Evolutionary conservation across 1,140 invertebrate species (phyloP), one percentile per base, ranked within the genome.

Genomic region (Saccostrea glomerata): DNA sequence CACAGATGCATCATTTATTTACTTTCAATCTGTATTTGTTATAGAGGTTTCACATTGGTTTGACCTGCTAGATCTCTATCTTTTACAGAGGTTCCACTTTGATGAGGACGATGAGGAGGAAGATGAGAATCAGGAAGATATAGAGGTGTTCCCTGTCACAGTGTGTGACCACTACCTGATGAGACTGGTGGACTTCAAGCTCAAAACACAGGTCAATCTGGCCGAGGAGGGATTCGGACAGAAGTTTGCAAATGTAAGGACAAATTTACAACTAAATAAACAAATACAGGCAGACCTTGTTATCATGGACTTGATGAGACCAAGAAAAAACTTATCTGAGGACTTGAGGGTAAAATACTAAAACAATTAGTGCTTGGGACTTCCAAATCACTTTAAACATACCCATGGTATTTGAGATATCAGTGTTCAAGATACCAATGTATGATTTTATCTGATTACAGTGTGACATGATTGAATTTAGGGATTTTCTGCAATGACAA

Each of bases 141-240:
- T 96, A 6, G 96, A 97, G 88, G 96, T 97, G 87, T 98, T 96
- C 94, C 97, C 96, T 92, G 97, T 98, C 95, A 97, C 98, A 92
- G 98, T 98, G 95, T 97, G 98, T 85, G 97, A 97, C 92, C 96
- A 97, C 92, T 96, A 98, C 88, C 95, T 98, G 90, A 96, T 98
- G 13, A 97, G 97, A 93, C 98, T 98, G 95, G 97, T 98, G 93
- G 97, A 96, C 90, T 96, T 98, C 84, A 97, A 96, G 92, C 97
- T 98, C 94, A 96, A 97, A 91, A 95, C 98, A 86, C 98, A 98
- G 96, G 97, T 97, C 30, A 97, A 97, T 6, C 96, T 98, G 82
- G 97, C 97, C 56, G 97, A 97, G 84, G 97, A 97, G 17, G 92
- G 92, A 2, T 88, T 89, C 17, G 91, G 90, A 7, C 90, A 92